Evolutionary conservation across 2,113 vertebrate genomes (phyloP).

Genomic region (Trichechus manatus): DNA sequence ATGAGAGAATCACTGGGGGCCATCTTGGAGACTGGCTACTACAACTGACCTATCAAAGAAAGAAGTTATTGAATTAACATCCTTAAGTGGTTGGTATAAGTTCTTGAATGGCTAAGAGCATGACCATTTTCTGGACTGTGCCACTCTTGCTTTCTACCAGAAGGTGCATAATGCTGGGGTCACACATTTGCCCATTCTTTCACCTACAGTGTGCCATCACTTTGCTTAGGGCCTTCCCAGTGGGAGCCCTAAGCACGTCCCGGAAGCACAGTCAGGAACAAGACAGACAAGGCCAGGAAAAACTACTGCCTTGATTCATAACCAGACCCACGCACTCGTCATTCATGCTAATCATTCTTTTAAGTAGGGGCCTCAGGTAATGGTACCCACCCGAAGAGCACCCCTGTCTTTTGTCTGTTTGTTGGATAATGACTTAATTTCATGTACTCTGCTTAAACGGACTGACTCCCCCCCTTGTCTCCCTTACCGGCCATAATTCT

Average conservation of each 20-base stretch:
- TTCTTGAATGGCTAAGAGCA: not conserved
- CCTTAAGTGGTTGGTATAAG: not conserved
- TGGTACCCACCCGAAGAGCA: not conserved
- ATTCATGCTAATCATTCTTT: not conserved
- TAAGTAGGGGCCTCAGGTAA: slow-evolving; percentile 17
- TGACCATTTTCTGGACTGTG: not conserved
- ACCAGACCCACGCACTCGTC: not conserved
- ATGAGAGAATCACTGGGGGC: not conserved
- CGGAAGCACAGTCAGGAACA: not conserved
- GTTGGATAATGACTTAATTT: slow-evolving; percentile 66
- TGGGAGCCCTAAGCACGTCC: not conserved
- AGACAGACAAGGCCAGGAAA: not conserved
- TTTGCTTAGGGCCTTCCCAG: not conserved
- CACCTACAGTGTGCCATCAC: not conserved
- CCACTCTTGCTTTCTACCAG: not conserved
- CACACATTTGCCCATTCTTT: not conserved
- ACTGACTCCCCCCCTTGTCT: not conserved
- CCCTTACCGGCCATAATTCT: slow-evolving; percentile 68
- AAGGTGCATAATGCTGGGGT: not conserved
- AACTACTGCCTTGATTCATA: not conserved
- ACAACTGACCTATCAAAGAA: not conserved
- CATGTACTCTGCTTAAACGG: not conserved
- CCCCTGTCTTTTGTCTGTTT: slow-evolving; percentile 54
- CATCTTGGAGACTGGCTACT: not conserved
- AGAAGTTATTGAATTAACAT: not conserved